Conservation (phyloP, 2,113 vertebrate species). For the Smithornis capensis region DNA sequence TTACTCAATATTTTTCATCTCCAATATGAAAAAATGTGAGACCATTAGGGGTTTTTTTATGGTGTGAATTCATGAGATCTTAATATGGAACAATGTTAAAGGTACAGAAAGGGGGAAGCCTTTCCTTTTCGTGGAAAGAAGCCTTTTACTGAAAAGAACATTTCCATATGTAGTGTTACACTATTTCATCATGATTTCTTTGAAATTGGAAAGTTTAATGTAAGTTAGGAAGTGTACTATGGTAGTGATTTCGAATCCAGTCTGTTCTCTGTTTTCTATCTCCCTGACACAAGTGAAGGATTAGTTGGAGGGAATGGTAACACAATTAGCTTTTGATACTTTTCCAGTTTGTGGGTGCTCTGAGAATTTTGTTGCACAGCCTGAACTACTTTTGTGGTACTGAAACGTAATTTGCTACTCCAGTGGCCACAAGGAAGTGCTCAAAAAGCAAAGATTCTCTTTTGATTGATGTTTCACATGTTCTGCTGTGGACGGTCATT, state of each 20-base stretch:
- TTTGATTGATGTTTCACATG: fast-evolving
- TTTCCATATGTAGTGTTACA: not conserved
- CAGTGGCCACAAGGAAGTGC: not conserved
- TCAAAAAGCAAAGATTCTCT: not conserved
- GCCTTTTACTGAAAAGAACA: too few relatives aligned
- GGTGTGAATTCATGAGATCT: not conserved
- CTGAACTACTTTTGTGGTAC: not conserved
- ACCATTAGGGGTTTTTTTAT: not conserved
- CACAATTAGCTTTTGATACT: not conserved
- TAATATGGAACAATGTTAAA: not conserved
- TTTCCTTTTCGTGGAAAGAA: too few relatives aligned
- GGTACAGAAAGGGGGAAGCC: not conserved
- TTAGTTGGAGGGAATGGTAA: not conserved
- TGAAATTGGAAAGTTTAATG: not conserved
- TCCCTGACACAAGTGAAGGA: not conserved
- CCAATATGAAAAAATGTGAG: not conserved
- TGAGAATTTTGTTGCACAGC: not conserved
- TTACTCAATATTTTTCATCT: not conserved
- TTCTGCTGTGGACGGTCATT: not conserved
- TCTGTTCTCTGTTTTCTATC: not conserved
- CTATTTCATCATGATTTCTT: not conserved
- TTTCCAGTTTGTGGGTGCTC: not conserved
- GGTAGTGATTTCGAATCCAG: not conserved
- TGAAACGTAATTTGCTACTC: not conserved
- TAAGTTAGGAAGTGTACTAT: not conserved